Conservation (phyloP, 2,113 vertebrate genomes). For the Chrysemys picta region DNA sequence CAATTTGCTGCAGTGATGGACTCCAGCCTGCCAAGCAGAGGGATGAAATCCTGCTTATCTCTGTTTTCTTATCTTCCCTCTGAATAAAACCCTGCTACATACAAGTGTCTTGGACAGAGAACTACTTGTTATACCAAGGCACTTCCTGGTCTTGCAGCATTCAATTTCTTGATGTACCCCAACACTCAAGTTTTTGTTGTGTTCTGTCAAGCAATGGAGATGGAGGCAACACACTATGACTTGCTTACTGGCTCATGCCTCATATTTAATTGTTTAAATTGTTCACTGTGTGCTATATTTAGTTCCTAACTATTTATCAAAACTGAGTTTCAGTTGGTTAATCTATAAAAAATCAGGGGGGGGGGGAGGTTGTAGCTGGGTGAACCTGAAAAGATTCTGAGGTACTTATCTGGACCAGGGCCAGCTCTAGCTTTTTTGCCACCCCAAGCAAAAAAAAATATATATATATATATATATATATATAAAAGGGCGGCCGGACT, state of each 20-base stretch:
- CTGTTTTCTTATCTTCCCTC: constrained; percentile 53
- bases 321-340: neutral
- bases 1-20: constrained; percentile 69
- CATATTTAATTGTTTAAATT: neutral
- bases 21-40: constrained; percentile 67
- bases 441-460: too few species aligned
- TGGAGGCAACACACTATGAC: neutral
- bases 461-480: too few species aligned
- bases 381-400: neutral
- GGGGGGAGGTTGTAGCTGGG: neutral
- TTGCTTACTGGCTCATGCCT: neutral
- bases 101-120: constrained; percentile 9
- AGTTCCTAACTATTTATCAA: neutral
- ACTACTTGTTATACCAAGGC: neutral
- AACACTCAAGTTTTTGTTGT: neutral
- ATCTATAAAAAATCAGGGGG: neutral
- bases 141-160: neutral
- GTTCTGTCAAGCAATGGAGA: neutral
- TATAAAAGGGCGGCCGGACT: too few species aligned
- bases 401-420: neutral
- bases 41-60: constrained; percentile 73
- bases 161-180: neutral
- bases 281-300: neutral
- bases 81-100: constrained; percentile 45
- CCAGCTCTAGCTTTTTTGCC: too few species aligned